Evolutionary conservation across 2,797 vertebrate genomes (phyloP), one percentile per base, ranked within the genome.

Genomic region (Chloroceryle inda): DNA sequence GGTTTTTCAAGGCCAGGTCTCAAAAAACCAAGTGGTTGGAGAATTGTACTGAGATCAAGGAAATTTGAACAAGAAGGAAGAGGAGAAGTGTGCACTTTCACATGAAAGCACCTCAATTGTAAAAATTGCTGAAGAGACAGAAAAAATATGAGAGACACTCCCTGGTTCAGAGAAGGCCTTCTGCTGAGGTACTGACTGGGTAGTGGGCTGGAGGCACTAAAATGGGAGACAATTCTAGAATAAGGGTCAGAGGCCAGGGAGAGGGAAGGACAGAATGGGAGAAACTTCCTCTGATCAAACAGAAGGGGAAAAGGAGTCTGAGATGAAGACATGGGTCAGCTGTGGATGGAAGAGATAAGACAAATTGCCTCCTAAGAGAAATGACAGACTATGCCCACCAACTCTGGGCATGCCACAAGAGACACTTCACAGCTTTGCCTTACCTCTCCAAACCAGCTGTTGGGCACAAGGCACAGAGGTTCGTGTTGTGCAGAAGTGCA

Each of bases 401-500:
- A 27, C n/a, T 45, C n/a, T 52, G 22, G 22, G 10, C 13, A 44
- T 15, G 52, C 33, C 26, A 23, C 1, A 0, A 55, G 62, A 80
- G 49, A 33, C 17, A 9, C 22, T 78, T 33, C 50, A 44, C 71
- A 74, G 52, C 35, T 44, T n/a, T 29, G n/a, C 19, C 97, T 98
- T 96, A 99, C 99, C 99, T 98, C 98, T 99, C 96, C 98, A 98
- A 61, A 99, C 96, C 89, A 99, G 97, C 44, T 98, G 98, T 94
- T 98, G 98, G 94, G 99, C 99, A 74, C 99, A 99, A 74, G 98
- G 95, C 80, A 99, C 92, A 13, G 99, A 99, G 75, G 98, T 97
- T 12, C 52, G 96, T 35, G 98, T 99, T 0, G 98, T 98, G 56
- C 99, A 99, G 98, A 99, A 98, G 97, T 99, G 99, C 91, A 99